Base-by-base conservation (phyloP, 2,113 vertebrate species). In the Alethe diademata region DNA sequence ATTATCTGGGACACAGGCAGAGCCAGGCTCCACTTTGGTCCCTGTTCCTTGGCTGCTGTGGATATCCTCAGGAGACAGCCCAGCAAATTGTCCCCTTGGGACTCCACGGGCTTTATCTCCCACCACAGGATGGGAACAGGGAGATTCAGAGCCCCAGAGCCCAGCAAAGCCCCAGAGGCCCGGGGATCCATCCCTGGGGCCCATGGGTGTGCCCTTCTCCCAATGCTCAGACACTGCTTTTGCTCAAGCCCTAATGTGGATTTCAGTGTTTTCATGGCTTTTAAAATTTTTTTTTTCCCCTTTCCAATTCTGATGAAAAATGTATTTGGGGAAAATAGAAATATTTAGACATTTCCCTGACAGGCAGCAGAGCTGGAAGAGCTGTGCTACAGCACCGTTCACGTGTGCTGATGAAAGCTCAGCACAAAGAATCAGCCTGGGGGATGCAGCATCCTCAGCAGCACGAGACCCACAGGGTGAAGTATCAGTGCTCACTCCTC, bases 1-100 rank as follows among this genome's bases (percentile, higher is more conserved):
- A 0, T 94, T 95, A 95, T 95, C 92, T 83, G 90, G 87, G 83
- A 29, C 66, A 22, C 86, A 13, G 53, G 53, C 13, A 50, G 92
- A 75, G 71, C 87, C 92, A 50, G 92, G 95, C 87, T 91, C 86
- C 42, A 2, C 89, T 78, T 43, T 2, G 82, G 19, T 48, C 78
- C 75, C 84, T 5, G 40, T 1, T 14, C 14, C 56, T 11, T 3
- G 6, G 2, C 72, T 15, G 92, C 7, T 4, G 28, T n/a, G 72
- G 58, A 54, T 50, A 33, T 29, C 54, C 78, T 22, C 40, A 2
- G 73, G 64, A 95, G 88, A 92, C 25, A 80, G 69, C 40, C 2
- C 1, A 6, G 85, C 9, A 24, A 53, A 58, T 31, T 6, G 5
- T 14, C 26, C 93, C 69, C 85, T 24, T 5, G 78, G 24, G 64